These are phyloP conservation scores for Paralichthys olivaceus DNA, from an alignment of 2,113 vertebrate genomes.

Conservation along the genomic window DNA sequence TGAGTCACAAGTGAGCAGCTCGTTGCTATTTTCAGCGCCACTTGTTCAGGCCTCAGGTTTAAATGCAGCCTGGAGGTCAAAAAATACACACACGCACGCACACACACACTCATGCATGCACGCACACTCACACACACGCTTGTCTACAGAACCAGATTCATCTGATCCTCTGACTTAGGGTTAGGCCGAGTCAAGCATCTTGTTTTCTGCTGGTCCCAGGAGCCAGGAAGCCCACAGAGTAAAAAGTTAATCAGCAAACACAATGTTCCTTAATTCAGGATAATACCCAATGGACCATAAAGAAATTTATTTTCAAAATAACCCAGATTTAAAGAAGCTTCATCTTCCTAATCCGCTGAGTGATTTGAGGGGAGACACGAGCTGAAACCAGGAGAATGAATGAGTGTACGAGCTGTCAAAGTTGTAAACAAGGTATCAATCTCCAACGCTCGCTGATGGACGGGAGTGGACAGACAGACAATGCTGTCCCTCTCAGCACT, in stretches of 20 bases:
- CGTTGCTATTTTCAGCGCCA: conserved; percentile 68
- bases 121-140: conserved; percentile 41
- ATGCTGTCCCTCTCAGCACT: conserved; percentile 14
- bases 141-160: conserved; percentile 55
- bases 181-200: conserved; percentile 42
- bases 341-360: background rate
- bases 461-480: conserved; percentile 39
- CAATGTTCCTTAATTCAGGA: background rate
- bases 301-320: no score
- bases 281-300: background rate
- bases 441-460: conserved; percentile 14
- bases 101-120: conserved; percentile 45
- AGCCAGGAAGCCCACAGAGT: conserved; percentile 1
- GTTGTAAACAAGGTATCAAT: conserved; percentile 35
- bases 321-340: background rate
- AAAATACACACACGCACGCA: conserved; percentile 4
- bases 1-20: conserved; percentile 25
- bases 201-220: conserved; percentile 13
- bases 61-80: conserved; percentile 14
- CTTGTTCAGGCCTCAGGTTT: conserved; percentile 49
- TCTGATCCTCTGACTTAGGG: conserved; percentile 47
- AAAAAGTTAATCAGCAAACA: background rate
- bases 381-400: conserved; percentile 24
- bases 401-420: conserved; percentile 7
- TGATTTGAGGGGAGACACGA: background rate